phyloP scores from a whole-genome alignment of 2,888 invertebrate genomes.

The Cybosia mesomella region DNA sequence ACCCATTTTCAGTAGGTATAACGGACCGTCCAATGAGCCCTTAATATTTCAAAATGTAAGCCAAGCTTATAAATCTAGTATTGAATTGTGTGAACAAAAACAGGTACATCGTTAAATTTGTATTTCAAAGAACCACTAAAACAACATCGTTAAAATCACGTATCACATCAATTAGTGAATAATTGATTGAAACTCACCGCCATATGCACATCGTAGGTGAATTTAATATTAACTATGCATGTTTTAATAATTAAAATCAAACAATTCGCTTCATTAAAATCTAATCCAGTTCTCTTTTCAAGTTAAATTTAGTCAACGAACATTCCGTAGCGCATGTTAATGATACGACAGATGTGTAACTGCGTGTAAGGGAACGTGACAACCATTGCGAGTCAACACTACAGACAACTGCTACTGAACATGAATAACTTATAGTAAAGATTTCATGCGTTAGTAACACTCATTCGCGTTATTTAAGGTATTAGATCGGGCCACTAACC shows the following conservation, averaged over 20 bases:
- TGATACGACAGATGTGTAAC: neutral
- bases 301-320: neutral
- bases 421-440: neutral
- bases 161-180: neutral
- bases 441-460: too few species aligned
- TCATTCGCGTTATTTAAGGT: too few species aligned
- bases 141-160: neutral
- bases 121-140: neutral
- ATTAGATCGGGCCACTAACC: too few species aligned
- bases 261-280: neutral
- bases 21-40: neutral
- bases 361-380: neutral
- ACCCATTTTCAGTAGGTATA: neutral
- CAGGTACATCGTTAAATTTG: slow-evolving; percentile 1
- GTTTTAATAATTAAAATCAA: neutral
- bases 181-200: neutral
- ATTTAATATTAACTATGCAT: neutral
- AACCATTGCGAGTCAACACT: neutral
- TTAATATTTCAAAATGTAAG: neutral
- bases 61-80: neutral
- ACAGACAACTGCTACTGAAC: neutral
- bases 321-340: neutral
- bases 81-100: neutral
- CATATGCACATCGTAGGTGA: neutral
- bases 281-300: neutral